These are phyloP conservation scores for Hoplostethus mediterraneus DNA, from an alignment of 2,797 vertebrate genomes.

Conservation along the genomic window DNA sequence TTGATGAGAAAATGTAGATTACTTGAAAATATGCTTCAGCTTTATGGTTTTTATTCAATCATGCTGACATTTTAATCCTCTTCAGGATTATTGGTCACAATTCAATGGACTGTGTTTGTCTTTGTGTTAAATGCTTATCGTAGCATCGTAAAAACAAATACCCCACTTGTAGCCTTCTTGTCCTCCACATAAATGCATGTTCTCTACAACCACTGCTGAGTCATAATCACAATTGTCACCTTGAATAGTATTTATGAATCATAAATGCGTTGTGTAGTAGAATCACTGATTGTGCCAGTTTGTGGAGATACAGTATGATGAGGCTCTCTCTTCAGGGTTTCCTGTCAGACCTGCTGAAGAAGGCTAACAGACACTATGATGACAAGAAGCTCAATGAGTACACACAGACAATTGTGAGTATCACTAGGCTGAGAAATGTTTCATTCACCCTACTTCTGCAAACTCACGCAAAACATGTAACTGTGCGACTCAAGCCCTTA, in stretches of 20 bases:
- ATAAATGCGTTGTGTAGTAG: neutral
- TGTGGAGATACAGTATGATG: neutral
- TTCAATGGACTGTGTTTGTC: no score
- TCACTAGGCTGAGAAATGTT: neutral
- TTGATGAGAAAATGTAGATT: no score
- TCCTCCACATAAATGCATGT: no score
- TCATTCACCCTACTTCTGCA: neutral
- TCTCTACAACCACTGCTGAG: no score
- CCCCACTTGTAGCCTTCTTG: no score
- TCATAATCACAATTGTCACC: no score
- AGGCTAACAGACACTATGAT: conserved; percentile 92
- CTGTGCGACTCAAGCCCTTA: neutral
- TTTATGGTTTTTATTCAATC: no score
- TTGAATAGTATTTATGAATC: neutral
- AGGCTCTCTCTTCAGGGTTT: conserved; percentile 86
- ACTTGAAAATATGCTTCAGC: no score
- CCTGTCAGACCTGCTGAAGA: conserved; percentile 95
- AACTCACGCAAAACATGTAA: neutral
- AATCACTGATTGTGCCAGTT: neutral
- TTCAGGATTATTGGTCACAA: no score
- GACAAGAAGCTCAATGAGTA: conserved; percentile 96
- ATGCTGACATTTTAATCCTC: no score
- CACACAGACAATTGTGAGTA: conserved; percentile 95
- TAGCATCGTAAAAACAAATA: no score
- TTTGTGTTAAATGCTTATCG: no score